Evolutionary conservation across 2,888 invertebrate genomes (phyloP).

Genomic region (Molorchus minor): DNA sequence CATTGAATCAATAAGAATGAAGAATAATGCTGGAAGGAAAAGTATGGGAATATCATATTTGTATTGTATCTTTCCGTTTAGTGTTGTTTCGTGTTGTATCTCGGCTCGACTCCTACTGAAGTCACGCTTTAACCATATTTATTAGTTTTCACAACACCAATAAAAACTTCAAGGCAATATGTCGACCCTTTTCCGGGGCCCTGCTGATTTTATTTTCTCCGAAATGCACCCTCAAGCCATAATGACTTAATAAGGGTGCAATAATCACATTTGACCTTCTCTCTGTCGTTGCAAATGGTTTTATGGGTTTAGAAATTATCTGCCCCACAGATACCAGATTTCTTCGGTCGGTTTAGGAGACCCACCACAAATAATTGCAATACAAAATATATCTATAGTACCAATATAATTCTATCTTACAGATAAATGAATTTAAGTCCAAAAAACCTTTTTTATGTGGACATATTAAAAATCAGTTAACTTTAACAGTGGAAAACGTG

Average conservation of each 20-base stretch:
- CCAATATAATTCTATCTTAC: too few relatives aligned
- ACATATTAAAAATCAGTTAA: too few relatives aligned
- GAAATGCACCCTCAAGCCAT: slow-evolving; percentile 13
- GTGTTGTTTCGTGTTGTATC: too few relatives aligned
- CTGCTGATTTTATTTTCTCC: slow-evolving; percentile 3
- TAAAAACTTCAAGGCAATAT: not conserved
- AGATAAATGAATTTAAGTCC: too few relatives aligned
- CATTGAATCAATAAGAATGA: too few relatives aligned
- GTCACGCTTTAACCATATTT: slow-evolving; percentile 14
- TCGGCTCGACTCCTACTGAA: not conserved
- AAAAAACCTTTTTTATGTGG: too few relatives aligned
- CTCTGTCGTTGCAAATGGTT: slow-evolving; percentile 33
- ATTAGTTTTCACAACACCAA: slow-evolving; percentile 8
- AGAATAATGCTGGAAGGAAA: too few relatives aligned
- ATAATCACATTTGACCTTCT: slow-evolving; percentile 39
- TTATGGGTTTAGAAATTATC: slow-evolving; percentile 35
- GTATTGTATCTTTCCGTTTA: too few relatives aligned
- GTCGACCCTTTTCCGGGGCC: slow-evolving; percentile 11
- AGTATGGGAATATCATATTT: too few relatives aligned
- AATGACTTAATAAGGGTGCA: slow-evolving; percentile 39
- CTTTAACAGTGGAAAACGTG: too few relatives aligned
- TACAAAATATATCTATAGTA: slow-evolving; percentile 2
- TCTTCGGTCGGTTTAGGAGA: slow-evolving; percentile 26
- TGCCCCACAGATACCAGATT: slow-evolving; percentile 18
- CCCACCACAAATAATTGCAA: slow-evolving; percentile 28